These are phyloP conservation scores for Galleria mellonella DNA, from an alignment of 1,140 invertebrate genomes.

Conservation along the genomic window DNA sequence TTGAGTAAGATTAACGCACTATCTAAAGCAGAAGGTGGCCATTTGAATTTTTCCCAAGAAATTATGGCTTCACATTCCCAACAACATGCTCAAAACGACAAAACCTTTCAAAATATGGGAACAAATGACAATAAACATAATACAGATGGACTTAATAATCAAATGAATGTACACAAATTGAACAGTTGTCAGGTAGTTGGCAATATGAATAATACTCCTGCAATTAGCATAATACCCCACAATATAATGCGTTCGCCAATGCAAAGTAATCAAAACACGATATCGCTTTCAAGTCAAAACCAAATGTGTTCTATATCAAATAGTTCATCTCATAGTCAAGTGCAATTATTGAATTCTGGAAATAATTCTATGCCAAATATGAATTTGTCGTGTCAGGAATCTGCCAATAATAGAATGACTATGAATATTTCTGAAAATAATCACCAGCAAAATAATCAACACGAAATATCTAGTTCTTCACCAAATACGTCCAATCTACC, in stretches of 20 bases:
- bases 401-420: slow-evolving; percentile 47
- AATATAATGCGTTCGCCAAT: slow-evolving; percentile 51
- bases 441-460: slow-evolving; percentile 41
- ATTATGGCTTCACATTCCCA: slow-evolving; percentile 67
- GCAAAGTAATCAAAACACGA: slow-evolving; percentile 53
- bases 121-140: slow-evolving; percentile 49
- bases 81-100: slow-evolving; percentile 57
- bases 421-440: slow-evolving; percentile 33
- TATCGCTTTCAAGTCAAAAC: slow-evolving; percentile 48
- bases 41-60: slow-evolving; percentile 65
- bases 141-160: slow-evolving; percentile 38
- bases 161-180: slow-evolving; percentile 61
- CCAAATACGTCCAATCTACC: slow-evolving; percentile 43
- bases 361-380: slow-evolving; percentile 57
- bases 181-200: slow-evolving; percentile 60
- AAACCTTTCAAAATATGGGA: slow-evolving; percentile 61
- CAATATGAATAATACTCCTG: slow-evolving; percentile 48
- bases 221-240: slow-evolving; percentile 63
- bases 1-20: slow-evolving; percentile 65
- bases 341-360: slow-evolving; percentile 51
- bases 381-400: slow-evolving; percentile 59
- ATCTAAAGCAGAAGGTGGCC: slow-evolving; percentile 61
- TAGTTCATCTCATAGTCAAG: slow-evolving; percentile 43
- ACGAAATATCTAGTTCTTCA: slow-evolving; percentile 35
- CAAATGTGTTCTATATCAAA: slow-evolving; percentile 57